A percentile compares a stretch with the other conserved stretches of the same genome.
phyloP scores from a whole-genome alignment of 2,113 vertebrate species.

The Dinomys branickii region DNA sequence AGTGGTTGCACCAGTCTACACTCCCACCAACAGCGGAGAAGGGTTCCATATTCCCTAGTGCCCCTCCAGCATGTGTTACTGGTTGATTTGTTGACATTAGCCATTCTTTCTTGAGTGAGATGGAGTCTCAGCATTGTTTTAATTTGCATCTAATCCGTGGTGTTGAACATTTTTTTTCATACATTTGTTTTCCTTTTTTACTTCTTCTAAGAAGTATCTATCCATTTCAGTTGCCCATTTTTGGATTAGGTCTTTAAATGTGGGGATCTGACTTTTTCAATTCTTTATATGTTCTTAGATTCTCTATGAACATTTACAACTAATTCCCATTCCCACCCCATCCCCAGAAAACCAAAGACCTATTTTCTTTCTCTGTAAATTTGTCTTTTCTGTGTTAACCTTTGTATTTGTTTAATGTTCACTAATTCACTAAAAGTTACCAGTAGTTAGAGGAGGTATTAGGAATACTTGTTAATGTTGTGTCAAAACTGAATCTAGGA shows the following conservation, averaged over 20 bases:
- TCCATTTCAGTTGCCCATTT: neutral
- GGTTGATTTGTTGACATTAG: neutral
- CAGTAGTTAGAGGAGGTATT: neutral
- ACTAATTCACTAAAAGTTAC: neutral
- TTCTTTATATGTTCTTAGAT: neutral
- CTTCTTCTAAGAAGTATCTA: neutral
- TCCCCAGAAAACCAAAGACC: neutral
- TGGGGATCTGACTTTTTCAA: neutral
- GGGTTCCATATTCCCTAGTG: neutral
- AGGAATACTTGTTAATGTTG: neutral
- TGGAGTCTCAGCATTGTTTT: neutral
- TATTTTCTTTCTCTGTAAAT: slow-evolving; percentile 7
- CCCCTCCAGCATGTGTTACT: neutral
- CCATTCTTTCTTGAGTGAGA: neutral
- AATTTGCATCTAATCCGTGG: neutral
- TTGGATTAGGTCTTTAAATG: neutral
- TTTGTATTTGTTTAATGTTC: slow-evolving; percentile 17
- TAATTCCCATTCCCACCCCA: neutral
- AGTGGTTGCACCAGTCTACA: neutral
- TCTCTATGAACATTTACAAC: neutral
- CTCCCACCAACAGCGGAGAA: neutral
- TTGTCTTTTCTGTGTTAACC: neutral
- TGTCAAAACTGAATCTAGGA: too few species aligned
- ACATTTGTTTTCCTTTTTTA: neutral
- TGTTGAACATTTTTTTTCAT: neutral